A percentile compares a stretch with the other conserved stretches of the same genome.
Conservation (phyloP, 2,888 invertebrate species). For the Pristionchus maxplancki region DNA sequence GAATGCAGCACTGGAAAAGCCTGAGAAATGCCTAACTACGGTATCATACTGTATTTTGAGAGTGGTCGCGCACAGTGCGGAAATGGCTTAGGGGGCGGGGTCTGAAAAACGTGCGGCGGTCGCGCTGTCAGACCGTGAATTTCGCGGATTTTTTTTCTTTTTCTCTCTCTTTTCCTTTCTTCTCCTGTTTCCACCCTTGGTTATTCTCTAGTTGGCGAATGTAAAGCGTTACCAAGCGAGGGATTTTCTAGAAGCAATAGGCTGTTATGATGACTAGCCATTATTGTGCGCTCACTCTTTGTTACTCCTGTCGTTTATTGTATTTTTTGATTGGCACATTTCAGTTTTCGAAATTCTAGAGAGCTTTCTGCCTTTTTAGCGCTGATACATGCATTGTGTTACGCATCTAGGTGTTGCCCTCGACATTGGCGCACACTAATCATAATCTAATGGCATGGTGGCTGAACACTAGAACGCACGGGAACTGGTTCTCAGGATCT, state of each 20-base stretch:
- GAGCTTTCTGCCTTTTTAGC: neutral
- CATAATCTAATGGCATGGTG: conserved; percentile 7
- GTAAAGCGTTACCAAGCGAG: neutral
- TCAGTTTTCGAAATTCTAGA: neutral
- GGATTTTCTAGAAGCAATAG: neutral
- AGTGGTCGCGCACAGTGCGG: no score
- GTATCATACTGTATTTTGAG: no score
- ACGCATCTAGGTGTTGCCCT: neutral
- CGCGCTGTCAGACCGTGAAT: no score
- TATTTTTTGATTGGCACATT: neutral
- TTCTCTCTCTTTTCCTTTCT: neutral
- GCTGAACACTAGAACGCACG: conserved; percentile 22
- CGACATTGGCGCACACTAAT: neutral
- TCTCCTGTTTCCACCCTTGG: neutral
- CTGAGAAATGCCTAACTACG: no score
- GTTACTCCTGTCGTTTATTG: neutral
- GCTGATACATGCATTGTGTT: neutral
- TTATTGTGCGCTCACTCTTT: neutral
- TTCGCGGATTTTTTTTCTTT: conserved; percentile 5
- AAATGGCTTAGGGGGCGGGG: no score
- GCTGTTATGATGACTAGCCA: neutral
- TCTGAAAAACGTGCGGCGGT: no score
- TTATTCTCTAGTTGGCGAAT: neutral
- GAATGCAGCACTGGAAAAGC: no score
- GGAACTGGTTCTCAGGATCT: conserved; percentile 35